These are phyloP conservation scores for Himalopsyche kuldschensis DNA, from an alignment of 2,888 invertebrate genomes.

Conservation along the genomic window DNA sequence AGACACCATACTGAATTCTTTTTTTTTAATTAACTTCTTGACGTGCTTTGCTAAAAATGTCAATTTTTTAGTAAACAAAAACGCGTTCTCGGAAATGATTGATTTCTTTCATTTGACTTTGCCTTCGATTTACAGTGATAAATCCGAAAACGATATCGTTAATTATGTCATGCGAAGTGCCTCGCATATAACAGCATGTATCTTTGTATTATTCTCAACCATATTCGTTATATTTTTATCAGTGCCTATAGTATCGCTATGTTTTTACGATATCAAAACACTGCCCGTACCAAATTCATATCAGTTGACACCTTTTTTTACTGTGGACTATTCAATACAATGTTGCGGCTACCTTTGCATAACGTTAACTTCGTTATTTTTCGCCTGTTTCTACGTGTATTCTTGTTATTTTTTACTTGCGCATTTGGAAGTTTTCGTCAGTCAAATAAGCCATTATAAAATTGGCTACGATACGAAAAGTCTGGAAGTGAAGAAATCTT, in stretches of 20 bases:
- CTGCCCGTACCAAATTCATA: background rate
- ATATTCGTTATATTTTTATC: background rate
- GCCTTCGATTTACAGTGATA: background rate
- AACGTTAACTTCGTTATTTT: constrained; percentile 49
- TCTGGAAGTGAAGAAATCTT: background rate
- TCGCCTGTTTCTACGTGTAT: background rate
- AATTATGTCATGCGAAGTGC: background rate
- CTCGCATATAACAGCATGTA: background rate
- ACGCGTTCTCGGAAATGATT: background rate
- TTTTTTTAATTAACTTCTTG: too few relatives aligned
- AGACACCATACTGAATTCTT: too few relatives aligned
- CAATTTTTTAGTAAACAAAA: too few relatives aligned
- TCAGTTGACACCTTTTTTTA: too few relatives aligned
- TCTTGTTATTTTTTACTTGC: background rate
- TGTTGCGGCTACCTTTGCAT: background rate
- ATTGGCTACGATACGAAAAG: background rate
- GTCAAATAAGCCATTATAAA: background rate
- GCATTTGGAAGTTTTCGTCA: background rate
- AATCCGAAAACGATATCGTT: background rate
- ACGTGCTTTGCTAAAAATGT: too few relatives aligned
- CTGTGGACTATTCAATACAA: background rate
- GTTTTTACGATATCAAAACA: background rate
- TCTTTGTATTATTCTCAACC: background rate
- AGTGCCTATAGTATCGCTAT: background rate
- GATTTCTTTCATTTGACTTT: background rate